phyloP scores from a whole-genome alignment of 2,113 vertebrate genomes.

The Xenopus tropicalis region DNA sequence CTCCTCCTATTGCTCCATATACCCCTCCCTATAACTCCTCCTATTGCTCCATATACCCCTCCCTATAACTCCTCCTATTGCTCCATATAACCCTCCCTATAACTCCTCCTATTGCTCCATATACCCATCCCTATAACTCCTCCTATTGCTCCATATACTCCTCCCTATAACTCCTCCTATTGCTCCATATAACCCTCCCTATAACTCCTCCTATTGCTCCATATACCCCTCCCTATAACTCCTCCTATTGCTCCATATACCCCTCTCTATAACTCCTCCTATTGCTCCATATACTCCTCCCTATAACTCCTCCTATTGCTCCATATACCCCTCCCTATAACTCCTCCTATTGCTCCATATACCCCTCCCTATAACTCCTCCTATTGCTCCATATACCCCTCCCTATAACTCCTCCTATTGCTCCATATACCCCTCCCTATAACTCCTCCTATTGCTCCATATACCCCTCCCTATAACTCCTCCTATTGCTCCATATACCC shows the following conservation, averaged over 20 bases:
- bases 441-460: no score
- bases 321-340: background rate
- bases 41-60: background rate
- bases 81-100: background rate
- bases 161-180: background rate
- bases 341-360: background rate
- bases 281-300: no score
- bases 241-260: background rate
- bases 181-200: background rate
- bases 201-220: background rate
- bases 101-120: background rate
- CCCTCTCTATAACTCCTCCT: no score
- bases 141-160: background rate
- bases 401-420: background rate
- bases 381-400: background rate
- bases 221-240: background rate
- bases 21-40: background rate
- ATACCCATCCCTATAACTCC: background rate
- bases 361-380: background rate
- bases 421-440: no score
- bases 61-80: background rate
- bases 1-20: background rate
- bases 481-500: no score
- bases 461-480: no score
- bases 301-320: no score